Evolutionary conservation across 2,888 invertebrate species (phyloP), one percentile per base, ranked within the genome.

Genomic region (Rhingia campestris): DNA sequence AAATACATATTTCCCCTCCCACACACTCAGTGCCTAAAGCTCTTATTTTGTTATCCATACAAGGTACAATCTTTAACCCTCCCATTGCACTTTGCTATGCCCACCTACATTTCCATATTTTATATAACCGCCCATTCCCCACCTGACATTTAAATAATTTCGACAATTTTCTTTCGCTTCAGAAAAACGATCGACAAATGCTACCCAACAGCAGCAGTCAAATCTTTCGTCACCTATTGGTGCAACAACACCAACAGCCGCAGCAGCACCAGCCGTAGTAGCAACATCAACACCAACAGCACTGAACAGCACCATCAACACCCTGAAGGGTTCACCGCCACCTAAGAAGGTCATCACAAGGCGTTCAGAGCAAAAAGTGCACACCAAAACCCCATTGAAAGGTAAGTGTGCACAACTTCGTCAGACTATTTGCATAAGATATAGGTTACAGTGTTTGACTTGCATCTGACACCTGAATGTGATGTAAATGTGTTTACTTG

Each of bases 241-340:
- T 72, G 58, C 85, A 63, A 63, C 85, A 63, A 70, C 84, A 81
- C 77, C 81, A 76, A 61, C 76, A 53, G 56, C 85, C 47, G 58
- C 84, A 81, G 72, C 81, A 76, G 56, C 76, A 53, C 53, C 85
- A 53, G 58, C 86, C 22, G 84, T 86, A 30, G 86, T 85, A 10
- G 79, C 86, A 59, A 84, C 86, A 47, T 7, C 79, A 45, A 12
- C 47, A 64, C 69, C 86, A 76, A 67, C 87, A 41, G 80, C 86
- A 73, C 86, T 81, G 74, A 76, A 12, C 82, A 81, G 77, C 79
- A 87, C 86, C 79, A 86, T 69, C 80, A 86, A 70, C 63, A 86
- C 86, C 56, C 74, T 82, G 64, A 88, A 88, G 87, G 87, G 86
- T 82, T 88, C 88, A 67, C 87, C 88, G 69, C 86, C 87, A 35